Base-by-base conservation (phyloP, 2,888 invertebrate species). In the Timandra comae region DNA sequence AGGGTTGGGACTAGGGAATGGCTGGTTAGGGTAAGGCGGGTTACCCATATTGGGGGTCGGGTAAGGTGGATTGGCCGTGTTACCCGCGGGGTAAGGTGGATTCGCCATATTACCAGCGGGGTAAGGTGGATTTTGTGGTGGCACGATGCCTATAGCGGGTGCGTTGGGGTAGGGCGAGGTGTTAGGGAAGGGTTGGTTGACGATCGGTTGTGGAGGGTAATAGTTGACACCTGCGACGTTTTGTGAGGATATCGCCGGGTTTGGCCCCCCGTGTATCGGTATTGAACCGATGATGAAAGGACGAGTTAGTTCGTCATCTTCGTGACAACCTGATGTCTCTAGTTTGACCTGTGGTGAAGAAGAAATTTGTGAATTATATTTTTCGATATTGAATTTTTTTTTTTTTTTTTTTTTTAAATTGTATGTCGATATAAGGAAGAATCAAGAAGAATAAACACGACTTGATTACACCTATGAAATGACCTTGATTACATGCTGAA, bases 311-410 rank as follows among this genome's bases (percentile, higher is more conserved):
- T 64, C 60, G 3, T 50, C 51, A 44, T 66, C 58, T 0, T 38
- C 33, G 42, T 81, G 81, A 30, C 82, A 82, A 1, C 72, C 71
- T 1, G 57, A 41, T 0, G 71, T 56, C 23, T 43, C 50, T 8
- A 79, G 46, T 3, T 46, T 53, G 0, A 78, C 71, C 84, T 84
- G 50, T 7, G 38, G n/a, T n/a, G n/a, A n/a, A n/a, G n/a, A n/a
- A n/a, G n/a, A 43, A 10, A 36, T n/a, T n/a, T n/a, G n/a, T n/a
- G n/a, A n/a, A n/a, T n/a, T n/a, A n/a, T n/a, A n/a, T n/a, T n/a
- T n/a, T n/a, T n/a, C n/a, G n/a, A n/a, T n/a, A n/a, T n/a, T n/a
- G n/a, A n/a, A n/a, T n/a, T n/a, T n/a, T n/a, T n/a, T n/a, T n/a
- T n/a, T n/a, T n/a, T n/a, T n/a, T n/a, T n/a, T n/a, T n/a, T n/a